Evolutionary conservation across 1,140 invertebrate species (phyloP).

Genomic region (Himalopsyche phryganea): DNA sequence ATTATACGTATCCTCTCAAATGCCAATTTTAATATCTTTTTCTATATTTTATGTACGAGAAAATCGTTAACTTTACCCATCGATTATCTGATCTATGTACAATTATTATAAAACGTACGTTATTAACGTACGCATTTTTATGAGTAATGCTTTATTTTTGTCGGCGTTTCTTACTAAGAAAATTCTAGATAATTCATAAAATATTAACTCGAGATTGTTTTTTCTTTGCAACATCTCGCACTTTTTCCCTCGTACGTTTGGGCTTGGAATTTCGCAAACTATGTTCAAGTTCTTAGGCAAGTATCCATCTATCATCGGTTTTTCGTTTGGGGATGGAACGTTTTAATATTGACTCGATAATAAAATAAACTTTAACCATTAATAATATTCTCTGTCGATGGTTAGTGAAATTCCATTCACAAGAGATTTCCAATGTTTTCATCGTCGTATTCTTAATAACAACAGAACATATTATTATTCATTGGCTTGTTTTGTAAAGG

Average conservation of each 20-base stretch:
- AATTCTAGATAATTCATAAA: too few relatives aligned
- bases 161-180: too few relatives aligned
- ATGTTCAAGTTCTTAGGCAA: conserved; percentile 9
- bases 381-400: conserved; percentile 22
- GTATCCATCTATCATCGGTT: too few relatives aligned
- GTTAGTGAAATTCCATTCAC: conserved; percentile 16
- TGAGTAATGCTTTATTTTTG: too few relatives aligned
- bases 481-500: background rate
- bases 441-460: background rate
- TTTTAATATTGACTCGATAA: conserved; percentile 27
- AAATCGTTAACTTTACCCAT: too few relatives aligned
- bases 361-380: conserved; percentile 28
- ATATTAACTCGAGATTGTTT: background rate
- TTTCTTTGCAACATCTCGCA: background rate
- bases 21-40: too few relatives aligned
- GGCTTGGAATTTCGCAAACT: conserved; percentile 13
- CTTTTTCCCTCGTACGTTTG: conserved; percentile 6
- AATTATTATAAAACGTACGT: too few relatives aligned
- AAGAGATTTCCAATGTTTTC: background rate
- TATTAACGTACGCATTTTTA: too few relatives aligned
- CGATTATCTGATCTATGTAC: too few relatives aligned
- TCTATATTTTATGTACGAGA: too few relatives aligned
- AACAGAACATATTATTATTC: background rate
- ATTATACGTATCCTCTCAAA: too few relatives aligned
- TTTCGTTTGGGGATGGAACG: conserved; percentile 4